Conservation (phyloP, 2,888 invertebrate genomes). For the Himalopsyche tibetana region DNA sequence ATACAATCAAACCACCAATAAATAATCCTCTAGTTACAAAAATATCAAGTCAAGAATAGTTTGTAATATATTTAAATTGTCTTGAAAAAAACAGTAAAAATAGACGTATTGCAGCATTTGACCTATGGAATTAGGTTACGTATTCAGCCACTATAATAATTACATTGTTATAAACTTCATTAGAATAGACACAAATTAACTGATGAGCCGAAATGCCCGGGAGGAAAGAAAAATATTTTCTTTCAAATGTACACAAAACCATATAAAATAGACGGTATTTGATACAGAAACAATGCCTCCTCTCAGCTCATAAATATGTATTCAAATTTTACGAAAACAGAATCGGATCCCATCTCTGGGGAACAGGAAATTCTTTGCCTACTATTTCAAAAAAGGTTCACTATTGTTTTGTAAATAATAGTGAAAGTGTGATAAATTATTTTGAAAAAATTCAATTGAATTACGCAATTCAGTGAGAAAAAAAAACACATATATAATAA, state of each 20-base stretch:
- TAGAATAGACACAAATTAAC: not conserved
- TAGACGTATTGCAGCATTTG: too few species aligned
- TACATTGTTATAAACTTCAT: not conserved
- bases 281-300: not conserved
- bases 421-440: not conserved
- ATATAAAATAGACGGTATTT: not conserved
- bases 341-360: not conserved
- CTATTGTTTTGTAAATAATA: slow-evolving; percentile 23
- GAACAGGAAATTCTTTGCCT: not conserved
- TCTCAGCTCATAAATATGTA: slow-evolving; percentile 9
- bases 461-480: not conserved
- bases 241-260: slow-evolving; percentile 6
- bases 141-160: too few species aligned
- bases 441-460: not conserved
- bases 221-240: slow-evolving; percentile 19
- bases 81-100: too few species aligned
- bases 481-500: too few species aligned
- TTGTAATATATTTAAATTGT: too few species aligned
- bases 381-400: slow-evolving; percentile 5
- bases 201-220: not conserved
- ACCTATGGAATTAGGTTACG: too few species aligned
- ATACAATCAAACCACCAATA: too few species aligned
- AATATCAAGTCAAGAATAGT: too few species aligned
- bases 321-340: slow-evolving; percentile 9
- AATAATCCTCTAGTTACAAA: too few species aligned